Conservation (phyloP, 1,140 invertebrate species). For the Zaprionus inermis region DNA sequence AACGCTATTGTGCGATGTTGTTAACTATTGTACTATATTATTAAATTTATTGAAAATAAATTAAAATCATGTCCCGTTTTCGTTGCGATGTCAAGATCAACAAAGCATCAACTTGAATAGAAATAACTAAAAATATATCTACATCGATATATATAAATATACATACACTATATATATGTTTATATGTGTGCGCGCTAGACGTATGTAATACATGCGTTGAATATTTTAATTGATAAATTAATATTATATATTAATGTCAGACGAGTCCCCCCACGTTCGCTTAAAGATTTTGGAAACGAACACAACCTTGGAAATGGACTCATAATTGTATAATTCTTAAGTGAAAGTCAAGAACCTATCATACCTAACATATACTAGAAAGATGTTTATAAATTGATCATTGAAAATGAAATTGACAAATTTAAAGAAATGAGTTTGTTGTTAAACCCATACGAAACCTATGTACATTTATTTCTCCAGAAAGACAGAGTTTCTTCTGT, state of each 20-base stretch:
- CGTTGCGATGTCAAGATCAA: constrained; percentile 33
- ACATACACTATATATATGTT: constrained; percentile 40
- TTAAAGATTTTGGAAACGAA: constrained; percentile 62
- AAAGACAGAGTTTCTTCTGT: constrained; percentile 26
- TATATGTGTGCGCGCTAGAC: constrained; percentile 59
- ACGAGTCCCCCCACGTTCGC: constrained; percentile 55
- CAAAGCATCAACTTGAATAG: constrained; percentile 12
- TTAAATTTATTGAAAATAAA: constrained; percentile 60
- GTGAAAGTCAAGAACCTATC: constrained; percentile 44
- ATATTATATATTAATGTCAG: constrained; percentile 82
- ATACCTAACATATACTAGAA: constrained; percentile 20
- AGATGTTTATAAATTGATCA: constrained; percentile 32
- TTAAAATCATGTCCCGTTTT: constrained; percentile 50
- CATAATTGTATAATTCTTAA: constrained; percentile 21
- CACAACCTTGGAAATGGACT: constrained; percentile 25
- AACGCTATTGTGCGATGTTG: constrained; percentile 84
- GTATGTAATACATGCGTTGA: constrained; percentile 55
- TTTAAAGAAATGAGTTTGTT: constrained; percentile 13
- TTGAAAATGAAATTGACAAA: constrained; percentile 34
- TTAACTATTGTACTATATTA: constrained; percentile 83
- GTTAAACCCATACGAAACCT: constrained; percentile 23
- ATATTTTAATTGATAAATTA: constrained; percentile 65
- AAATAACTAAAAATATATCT: constrained; percentile 9
- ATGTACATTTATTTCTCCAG: constrained; percentile 28
- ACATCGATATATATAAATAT: constrained; percentile 6